Evolutionary conservation across 2,797 vertebrate genomes (phyloP).

Genomic region (Meda fulgida): DNA sequence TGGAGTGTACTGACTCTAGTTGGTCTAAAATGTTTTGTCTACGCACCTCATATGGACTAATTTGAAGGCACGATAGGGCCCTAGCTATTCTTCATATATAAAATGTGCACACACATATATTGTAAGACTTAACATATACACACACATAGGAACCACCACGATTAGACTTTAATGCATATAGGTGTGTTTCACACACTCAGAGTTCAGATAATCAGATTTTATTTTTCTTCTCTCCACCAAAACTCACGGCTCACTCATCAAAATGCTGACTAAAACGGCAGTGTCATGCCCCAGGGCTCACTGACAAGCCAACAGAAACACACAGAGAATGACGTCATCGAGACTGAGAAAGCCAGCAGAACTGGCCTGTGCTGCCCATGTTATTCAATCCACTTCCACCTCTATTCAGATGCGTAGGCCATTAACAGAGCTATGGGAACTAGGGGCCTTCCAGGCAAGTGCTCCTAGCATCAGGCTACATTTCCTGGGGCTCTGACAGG

Average conservation of each 20-base stretch:
- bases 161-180: neutral
- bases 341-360: constrained; percentile 54
- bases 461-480: constrained; percentile 21
- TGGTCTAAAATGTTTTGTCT: no score
- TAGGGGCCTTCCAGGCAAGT: constrained; percentile 64
- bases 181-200: constrained; percentile 30
- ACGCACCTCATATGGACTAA: no score
- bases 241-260: constrained; percentile 42
- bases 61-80: no score
- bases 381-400: constrained; percentile 73
- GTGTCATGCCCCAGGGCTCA: constrained; percentile 41
- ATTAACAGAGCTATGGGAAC: constrained; percentile 77
- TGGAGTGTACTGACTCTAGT: no score
- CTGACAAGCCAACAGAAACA: constrained; percentile 38
- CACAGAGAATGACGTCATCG: constrained; percentile 48
- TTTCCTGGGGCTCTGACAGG: constrained; percentile 34
- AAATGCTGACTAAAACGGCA: constrained; percentile 20
- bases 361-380: constrained; percentile 62
- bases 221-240: constrained; percentile 36
- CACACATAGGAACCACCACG: neutral
- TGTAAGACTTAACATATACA: neutral
- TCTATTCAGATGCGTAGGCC: constrained; percentile 79
- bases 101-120: neutral
- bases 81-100: neutral
- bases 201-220: constrained; percentile 1